A percentile compares a stretch with the other conserved stretches of the same genome.
Evolutionary conservation across 2,888 invertebrate genomes (phyloP).

Genomic region (Ganaspis brasiliensis): DNA sequence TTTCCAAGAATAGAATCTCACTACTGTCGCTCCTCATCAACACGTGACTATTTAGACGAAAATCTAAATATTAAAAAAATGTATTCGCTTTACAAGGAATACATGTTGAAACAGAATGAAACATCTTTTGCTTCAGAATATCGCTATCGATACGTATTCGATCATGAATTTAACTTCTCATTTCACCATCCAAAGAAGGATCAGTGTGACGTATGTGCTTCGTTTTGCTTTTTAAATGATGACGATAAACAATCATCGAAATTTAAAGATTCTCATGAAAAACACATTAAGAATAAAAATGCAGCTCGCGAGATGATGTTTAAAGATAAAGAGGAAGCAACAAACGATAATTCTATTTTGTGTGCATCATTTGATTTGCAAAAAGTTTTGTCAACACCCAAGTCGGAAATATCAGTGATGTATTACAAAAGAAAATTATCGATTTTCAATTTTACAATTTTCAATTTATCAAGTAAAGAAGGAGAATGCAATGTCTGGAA

Average conservation of each 20-base stretch:
- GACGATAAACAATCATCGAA: too few relatives aligned
- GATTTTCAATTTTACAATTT: slow-evolving; percentile 27
- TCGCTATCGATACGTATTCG: slow-evolving; percentile 5
- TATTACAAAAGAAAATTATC: too few relatives aligned
- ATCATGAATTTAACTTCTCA: slow-evolving; percentile 14
- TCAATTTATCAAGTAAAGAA: slow-evolving; percentile 7
- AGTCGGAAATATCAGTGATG: neutral
- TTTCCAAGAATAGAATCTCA: too few relatives aligned
- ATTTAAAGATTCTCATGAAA: too few relatives aligned
- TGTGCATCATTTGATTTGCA: too few relatives aligned
- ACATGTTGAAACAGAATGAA: too few relatives aligned
- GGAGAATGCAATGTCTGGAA: slow-evolving; percentile 37
- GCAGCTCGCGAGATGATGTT: neutral
- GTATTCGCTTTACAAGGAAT: too few relatives aligned
- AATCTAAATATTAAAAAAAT: too few relatives aligned
- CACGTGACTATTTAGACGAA: too few relatives aligned
- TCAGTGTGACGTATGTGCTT: slow-evolving; percentile 10
- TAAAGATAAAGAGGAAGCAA: slow-evolving; percentile 7
- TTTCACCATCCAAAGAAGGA: neutral
- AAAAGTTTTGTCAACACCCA: too few relatives aligned
- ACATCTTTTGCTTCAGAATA: slow-evolving; percentile 9
- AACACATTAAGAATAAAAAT: slow-evolving; percentile 2
- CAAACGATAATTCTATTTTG: neutral
- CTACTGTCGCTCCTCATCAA: too few relatives aligned
- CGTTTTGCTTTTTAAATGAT: too few relatives aligned